Conservation (phyloP, 2,888 invertebrate species). For the Nomada goodeniana region DNA sequence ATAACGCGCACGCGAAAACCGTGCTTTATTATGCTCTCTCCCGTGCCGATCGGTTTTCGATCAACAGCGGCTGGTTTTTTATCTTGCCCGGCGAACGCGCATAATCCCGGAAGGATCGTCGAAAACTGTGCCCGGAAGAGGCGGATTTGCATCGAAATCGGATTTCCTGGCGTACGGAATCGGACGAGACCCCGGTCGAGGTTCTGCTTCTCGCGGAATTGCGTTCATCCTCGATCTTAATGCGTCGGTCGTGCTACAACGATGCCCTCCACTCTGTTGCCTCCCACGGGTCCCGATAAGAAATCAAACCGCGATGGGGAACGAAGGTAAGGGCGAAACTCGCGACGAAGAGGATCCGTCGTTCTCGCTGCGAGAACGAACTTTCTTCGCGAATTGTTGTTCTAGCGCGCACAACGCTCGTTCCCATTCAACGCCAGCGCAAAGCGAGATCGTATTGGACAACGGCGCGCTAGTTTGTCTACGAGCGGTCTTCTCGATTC, state of each 20-base stretch:
- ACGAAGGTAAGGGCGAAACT: not conserved
- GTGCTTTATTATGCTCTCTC: too few species aligned
- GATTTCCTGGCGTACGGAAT: conserved; percentile 43
- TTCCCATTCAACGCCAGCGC: conserved; percentile 74
- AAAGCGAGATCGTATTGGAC: conserved; percentile 74
- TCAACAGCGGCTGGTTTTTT: conserved; percentile 15
- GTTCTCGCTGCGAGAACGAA: conserved; percentile 63
- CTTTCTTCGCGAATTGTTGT: conserved; percentile 72
- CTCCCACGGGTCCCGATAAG: not conserved
- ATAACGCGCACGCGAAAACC: not conserved
- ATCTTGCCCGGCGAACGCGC: conserved; percentile 5
- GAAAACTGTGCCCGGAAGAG: conserved; percentile 31
- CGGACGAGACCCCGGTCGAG: conserved; percentile 18
- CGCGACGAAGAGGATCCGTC: not conserved
- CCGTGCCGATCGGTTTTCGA: not conserved
- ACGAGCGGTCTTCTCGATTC: conserved; percentile 19
- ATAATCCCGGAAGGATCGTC: conserved; percentile 38
- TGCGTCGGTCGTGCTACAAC: conserved; percentile 1
- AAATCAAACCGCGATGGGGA: not conserved
- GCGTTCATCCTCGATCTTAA: conserved; percentile 3
- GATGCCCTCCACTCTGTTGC: not conserved
- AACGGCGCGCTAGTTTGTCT: conserved; percentile 40
- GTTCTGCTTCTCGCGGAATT: conserved; percentile 19
- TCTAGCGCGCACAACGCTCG: conserved; percentile 79
- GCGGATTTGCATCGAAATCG: conserved; percentile 65